Conservation (phyloP, 2,113 vertebrate genomes). For the Oncorhynchus masou region DNA sequence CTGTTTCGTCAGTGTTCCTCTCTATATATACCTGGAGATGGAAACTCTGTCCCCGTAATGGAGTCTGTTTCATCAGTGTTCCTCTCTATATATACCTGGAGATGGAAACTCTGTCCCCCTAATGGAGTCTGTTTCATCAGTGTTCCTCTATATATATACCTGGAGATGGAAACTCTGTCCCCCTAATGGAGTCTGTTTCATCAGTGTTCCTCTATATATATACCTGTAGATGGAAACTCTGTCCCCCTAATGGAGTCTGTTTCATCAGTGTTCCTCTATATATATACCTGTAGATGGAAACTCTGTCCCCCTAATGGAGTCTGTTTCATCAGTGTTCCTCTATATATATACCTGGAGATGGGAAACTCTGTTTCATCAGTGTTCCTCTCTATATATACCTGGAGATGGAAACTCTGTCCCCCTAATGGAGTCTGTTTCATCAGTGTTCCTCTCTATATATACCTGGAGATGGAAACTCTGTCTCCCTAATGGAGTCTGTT, state of each 20-base stretch:
- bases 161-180: neutral
- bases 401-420: no score
- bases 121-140: neutral
- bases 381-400: no score
- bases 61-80: neutral
- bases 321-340: neutral
- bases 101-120: neutral
- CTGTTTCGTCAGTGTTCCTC: no score
- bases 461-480: neutral
- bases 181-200: neutral
- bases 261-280: no score
- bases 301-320: conserved; percentile 1
- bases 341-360: no score
- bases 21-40: no score
- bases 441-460: no score
- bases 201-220: no score
- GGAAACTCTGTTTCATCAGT: no score
- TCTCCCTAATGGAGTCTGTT: neutral
- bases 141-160: no score
- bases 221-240: neutral
- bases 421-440: neutral
- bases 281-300: no score
- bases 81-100: no score
- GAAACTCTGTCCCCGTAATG: neutral
- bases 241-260: conserved; percentile 1